Evolutionary conservation across 1,140 invertebrate species (phyloP), one percentile per base, ranked within the genome.

Genomic region (Mylabris phalerata): DNA sequence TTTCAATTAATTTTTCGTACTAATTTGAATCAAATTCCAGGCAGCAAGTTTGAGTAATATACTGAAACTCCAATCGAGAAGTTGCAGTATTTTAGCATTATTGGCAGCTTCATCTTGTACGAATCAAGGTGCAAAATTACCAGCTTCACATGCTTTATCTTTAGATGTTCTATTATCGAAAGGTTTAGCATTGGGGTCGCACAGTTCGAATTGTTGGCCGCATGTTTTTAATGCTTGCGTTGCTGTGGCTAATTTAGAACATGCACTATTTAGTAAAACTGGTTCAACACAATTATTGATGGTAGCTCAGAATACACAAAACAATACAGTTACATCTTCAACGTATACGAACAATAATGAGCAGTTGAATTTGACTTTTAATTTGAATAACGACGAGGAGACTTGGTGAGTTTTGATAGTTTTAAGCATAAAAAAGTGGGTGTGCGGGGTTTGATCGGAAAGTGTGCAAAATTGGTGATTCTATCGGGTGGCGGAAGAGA

Each of bases 211-310:
- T 59, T 95, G 92, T 69, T 97, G 94, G 94, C 86, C 87, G 39
- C 92, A 95, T 73, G 89, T 97, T 55, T 94, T 97, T 71, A 86
- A 87, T 73, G 93, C 84, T 6, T 94, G 91, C 68, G 81, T 92
- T n/a, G 92, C 93, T 70, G 89, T 95, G 26, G 86, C 89, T n/a
- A 87, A 88, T 65, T 73, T 95, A 63, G 93, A 95, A 69, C 90
- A 93, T 71, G 85, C 86, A 2, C 84, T 93, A 59, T 95, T 93
- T 61, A 90, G 90, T 57, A 79, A 80, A 66, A 80, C 80, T 9
- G 74, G 81, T 0, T 80, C 79, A 2, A 69, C 73, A 1, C 73
- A 74, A 59, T 51, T 73, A 9, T 52, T 74, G 10, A 72, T 74
- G 57, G 78, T 80, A 54, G 74, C 80, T 9, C 80, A 81, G 61